A percentile compares a stretch with the other conserved stretches of the same genome.
These are phyloP conservation scores for Acromyrmex charruanus DNA, from an alignment of 1,140 invertebrate genomes.

Conservation along the genomic window DNA sequence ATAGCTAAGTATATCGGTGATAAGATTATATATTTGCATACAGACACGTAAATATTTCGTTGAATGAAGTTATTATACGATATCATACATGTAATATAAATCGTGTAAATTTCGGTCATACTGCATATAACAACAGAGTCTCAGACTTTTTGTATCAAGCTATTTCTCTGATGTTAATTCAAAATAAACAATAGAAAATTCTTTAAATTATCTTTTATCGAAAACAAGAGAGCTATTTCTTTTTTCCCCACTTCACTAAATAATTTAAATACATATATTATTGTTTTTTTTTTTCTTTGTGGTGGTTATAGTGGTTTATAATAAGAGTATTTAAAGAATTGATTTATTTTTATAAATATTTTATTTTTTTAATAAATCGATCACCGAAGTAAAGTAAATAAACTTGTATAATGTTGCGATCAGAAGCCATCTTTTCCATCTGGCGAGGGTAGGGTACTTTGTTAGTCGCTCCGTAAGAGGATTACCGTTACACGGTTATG, in stretches of 20 bases:
- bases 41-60: not conserved
- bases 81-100: not conserved
- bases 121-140: not conserved
- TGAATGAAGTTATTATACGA: not conserved
- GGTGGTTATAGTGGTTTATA: not conserved
- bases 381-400: not conserved
- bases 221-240: not conserved
- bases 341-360: not conserved
- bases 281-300: not conserved
- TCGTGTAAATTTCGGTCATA: not conserved
- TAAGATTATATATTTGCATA: slow-evolving; percentile 10
- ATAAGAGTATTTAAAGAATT: not conserved
- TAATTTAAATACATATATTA: not conserved
- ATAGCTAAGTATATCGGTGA: not conserved
- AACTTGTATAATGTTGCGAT: not conserved
- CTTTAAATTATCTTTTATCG: not conserved
- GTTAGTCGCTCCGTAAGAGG: slow-evolving; percentile 69
- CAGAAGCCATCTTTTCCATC: slow-evolving; percentile 13
- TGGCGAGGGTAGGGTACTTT: slow-evolving; percentile 34
- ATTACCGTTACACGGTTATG: slow-evolving; percentile 76
- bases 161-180: not conserved
- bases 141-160: not conserved
- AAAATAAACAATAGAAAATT: not conserved
- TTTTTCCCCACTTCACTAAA: not conserved
- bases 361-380: not conserved